Evolutionary conservation across 2,888 invertebrate genomes (phyloP), one percentile per base, ranked within the genome.

Genomic region (Caenorhabditis doughertyi): DNA sequence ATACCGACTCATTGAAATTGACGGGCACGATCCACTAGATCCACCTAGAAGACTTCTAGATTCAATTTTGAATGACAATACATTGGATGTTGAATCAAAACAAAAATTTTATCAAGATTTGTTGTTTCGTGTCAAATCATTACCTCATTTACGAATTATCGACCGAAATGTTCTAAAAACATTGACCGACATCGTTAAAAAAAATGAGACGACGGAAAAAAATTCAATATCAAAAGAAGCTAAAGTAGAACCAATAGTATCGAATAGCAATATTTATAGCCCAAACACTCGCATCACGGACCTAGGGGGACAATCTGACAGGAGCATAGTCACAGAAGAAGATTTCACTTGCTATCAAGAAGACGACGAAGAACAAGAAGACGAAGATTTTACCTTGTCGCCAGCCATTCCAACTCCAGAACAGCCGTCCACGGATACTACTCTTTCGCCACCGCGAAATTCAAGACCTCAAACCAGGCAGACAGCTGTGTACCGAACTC

Each of bases 1-100:
- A 53, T 53, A 53, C 13, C 53, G 53, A 9, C 3, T 53, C 3
- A 55, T 55, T 29, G 55, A 55, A 55, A 55, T 55, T 55, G 55
- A 55, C 29, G 55, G 55, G 0, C 55, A 55, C 9, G 5, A 55
- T n/a, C 55, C 55, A 9, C 29, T 53, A 27, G 53, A 53, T 16
- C 53, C 53, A 13, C 11, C 53, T 3, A 8, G 53, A 13, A 25
- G 53, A 3, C 16, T 53, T 3, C 27, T 53, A 3, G 53, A 53
- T 13, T 11, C 25, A 25, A 53, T 53, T 13, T 27, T 53, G 16
- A 53, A 53, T 13, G 53, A 53, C 27, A 53, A 53, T 2, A 25
- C 53, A 13, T 27, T 53, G 16, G 53, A 53, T 16, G 16, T 16
- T 27, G 53, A 27, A 1, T 53, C 53, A 21, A 53, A 53, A 44